Conservation (phyloP, 23 tunicate genomes). For the Trididemnum clinides region DNA sequence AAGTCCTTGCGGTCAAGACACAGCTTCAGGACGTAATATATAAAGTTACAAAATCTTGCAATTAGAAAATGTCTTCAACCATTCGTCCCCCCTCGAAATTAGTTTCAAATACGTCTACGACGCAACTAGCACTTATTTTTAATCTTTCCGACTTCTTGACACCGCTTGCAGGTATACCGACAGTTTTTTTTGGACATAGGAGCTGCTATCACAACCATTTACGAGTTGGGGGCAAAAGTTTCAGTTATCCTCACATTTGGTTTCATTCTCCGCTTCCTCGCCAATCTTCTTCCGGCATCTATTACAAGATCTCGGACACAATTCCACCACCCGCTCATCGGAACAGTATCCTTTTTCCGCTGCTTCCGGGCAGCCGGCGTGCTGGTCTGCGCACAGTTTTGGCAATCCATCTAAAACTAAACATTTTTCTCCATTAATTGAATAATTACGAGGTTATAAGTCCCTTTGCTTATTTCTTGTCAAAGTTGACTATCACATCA, state of each 20-base stretch:
- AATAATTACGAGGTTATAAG: no score
- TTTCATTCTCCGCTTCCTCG: neutral
- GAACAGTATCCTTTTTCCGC: constrained; percentile 46
- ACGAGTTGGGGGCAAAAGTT: constrained; percentile 18
- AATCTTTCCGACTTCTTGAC: no score
- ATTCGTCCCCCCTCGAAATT: no score
- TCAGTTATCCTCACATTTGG: constrained; percentile 6
- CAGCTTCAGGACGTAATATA: no score
- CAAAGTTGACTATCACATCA: no score
- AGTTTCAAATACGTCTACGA: no score
- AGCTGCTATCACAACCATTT: constrained; percentile 32
- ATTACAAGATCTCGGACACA: constrained; percentile 63
- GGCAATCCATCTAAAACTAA: neutral
- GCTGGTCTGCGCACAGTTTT: constrained; percentile 52
- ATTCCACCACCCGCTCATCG: constrained; percentile 21
- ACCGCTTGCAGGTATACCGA: constrained; percentile 33
- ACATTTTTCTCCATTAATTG: neutral
- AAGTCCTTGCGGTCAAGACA: no score
- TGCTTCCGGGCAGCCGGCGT: constrained; percentile 57
- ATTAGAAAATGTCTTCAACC: no score
- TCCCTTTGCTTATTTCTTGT: no score
- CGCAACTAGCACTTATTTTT: no score
- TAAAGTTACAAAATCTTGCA: no score
- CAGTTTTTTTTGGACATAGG: constrained; percentile 28
- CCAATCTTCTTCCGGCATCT: constrained; percentile 19